A percentile compares a stretch with the other conserved stretches of the same genome.
These are phyloP conservation scores for Pseudomyrmex dendroicus DNA, from an alignment of 1,140 invertebrate species.

Conservation along the genomic window DNA sequence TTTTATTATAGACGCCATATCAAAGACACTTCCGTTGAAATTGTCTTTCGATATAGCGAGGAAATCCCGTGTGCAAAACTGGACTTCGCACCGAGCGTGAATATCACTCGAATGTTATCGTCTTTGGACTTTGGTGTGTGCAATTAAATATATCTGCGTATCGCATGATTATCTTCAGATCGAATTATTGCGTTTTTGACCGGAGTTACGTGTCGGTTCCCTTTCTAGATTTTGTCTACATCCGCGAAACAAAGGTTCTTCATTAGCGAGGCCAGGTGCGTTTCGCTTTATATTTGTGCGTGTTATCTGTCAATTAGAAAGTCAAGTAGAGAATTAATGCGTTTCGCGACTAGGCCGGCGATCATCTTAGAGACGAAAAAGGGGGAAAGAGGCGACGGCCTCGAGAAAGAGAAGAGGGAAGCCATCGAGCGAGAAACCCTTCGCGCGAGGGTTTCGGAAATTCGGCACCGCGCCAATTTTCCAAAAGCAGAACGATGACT, in stretches of 20 bases:
- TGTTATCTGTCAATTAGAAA: conserved; percentile 20
- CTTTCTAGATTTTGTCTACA: neutral
- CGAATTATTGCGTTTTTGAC: neutral
- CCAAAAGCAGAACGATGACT: conserved; percentile 78
- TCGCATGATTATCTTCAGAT: neutral
- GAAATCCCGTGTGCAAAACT: neutral
- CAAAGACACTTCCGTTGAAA: too few relatives aligned
- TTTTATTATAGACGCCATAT: too few relatives aligned
- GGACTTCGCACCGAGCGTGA: neutral
- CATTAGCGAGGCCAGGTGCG: neutral
- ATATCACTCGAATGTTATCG: neutral
- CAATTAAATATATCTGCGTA: neutral
- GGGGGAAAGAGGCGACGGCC: conserved; percentile 47
- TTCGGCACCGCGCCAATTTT: conserved; percentile 76
- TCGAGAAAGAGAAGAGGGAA: conserved; percentile 50
- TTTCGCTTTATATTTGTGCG: neutral
- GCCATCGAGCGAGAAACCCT: conserved; percentile 57
- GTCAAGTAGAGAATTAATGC: neutral
- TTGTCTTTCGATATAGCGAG: too few relatives aligned
- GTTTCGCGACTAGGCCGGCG: conserved; percentile 6
- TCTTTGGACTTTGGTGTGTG: neutral
- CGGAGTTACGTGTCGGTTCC: neutral
- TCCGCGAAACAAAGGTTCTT: neutral
- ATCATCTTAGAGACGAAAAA: conserved; percentile 19
- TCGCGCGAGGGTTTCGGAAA: conserved; percentile 71